A percentile compares a stretch with the other conserved stretches of the same genome.
Conservation (phyloP, 2,797 vertebrate species). For the Cossypha polioptera region DNA sequence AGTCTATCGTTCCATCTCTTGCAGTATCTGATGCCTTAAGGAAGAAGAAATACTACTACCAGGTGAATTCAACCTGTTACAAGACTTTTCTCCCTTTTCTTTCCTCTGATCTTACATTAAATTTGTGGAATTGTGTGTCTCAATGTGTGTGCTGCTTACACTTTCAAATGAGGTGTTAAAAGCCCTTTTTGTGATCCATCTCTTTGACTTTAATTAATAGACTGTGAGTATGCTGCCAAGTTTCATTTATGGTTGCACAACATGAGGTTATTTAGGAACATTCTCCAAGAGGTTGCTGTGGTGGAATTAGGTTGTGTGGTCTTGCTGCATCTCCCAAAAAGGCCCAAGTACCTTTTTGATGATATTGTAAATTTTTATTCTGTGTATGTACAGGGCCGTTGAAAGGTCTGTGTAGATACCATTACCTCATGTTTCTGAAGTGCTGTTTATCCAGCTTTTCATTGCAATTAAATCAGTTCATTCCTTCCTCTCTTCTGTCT, state of each 20-base stretch:
- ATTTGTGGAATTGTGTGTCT: not conserved
- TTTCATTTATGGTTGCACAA: not conserved
- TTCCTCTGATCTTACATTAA: not conserved
- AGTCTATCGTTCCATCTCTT: not conserved
- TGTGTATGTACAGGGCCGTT: not conserved
- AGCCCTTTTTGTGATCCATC: not conserved
- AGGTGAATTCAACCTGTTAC: not conserved
- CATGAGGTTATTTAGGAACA: not conserved
- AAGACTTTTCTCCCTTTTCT: not conserved
- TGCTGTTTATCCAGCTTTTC: not conserved
- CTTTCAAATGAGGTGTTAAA: not conserved
- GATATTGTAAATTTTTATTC: not conserved
- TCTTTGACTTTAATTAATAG: not conserved
- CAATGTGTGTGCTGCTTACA: not conserved
- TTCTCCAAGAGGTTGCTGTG: not conserved
- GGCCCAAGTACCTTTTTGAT: not conserved
- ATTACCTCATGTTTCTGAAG: not conserved
- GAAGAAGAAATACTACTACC: not conserved
- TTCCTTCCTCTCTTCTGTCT: not conserved
- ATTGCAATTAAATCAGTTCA: not conserved
- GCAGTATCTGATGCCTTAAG: not conserved
- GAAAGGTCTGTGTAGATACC: not conserved
- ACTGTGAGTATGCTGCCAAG: not conserved
- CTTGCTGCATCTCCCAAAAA: not conserved
- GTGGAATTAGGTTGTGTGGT: not conserved